A percentile compares a stretch with the other conserved stretches of the same genome.
These are phyloP conservation scores for Himalopsyche kuldschensis DNA, from an alignment of 2,888 invertebrate species.

Conservation along the genomic window DNA sequence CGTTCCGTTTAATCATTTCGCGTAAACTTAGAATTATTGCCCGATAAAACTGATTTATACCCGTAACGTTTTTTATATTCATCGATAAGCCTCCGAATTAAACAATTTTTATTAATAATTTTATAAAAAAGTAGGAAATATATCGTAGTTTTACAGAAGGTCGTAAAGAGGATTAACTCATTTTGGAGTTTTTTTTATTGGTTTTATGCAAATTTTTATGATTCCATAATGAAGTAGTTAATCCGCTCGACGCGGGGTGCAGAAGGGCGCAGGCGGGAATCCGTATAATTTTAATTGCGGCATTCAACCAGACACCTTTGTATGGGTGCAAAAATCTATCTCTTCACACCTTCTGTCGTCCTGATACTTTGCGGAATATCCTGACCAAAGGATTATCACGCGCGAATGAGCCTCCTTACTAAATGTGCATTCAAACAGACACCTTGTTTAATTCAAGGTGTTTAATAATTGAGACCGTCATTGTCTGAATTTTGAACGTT, in stretches of 20 bases:
- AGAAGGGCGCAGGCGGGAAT: slow-evolving; percentile 24
- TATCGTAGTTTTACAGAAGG: background rate
- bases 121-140: background rate
- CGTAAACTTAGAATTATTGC: background rate
- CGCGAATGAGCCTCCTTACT: background rate
- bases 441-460: background rate
- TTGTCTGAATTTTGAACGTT: background rate
- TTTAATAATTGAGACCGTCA: background rate
- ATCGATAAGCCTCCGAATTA: background rate
- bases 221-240: slow-evolving; percentile 30
- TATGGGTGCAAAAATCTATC: slow-evolving; percentile 40
- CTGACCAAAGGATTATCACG: background rate
- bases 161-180: background rate
- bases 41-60: background rate
- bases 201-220: slow-evolving; percentile 18
- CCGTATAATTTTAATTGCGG: slow-evolving; percentile 34
- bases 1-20: background rate
- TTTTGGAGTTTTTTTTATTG: background rate
- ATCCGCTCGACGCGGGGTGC: slow-evolving; percentile 17
- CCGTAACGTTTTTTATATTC: background rate
- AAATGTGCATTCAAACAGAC: background rate
- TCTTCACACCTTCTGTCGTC: slow-evolving; percentile 33
- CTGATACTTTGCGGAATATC: background rate
- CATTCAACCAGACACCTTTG: slow-evolving; percentile 37
- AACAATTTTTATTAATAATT: background rate